phyloP scores from a whole-genome alignment of 1,140 invertebrate genomes.

The Dreissena polymorpha region DNA sequence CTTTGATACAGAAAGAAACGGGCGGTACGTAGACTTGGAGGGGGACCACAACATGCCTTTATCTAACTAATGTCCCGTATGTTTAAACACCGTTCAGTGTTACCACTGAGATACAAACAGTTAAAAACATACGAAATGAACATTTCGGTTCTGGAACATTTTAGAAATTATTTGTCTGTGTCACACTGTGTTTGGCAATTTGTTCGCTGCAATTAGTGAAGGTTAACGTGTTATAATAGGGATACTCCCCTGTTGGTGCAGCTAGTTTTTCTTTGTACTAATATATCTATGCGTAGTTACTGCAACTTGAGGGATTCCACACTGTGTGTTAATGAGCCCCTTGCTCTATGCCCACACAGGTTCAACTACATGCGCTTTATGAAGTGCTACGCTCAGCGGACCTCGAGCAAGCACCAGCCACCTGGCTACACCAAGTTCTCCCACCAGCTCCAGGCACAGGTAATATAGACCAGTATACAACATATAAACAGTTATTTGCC shows the following conservation, averaged over 20 bases:
- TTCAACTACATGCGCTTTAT: constrained; percentile 53
- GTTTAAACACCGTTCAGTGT: neutral
- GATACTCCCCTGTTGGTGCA: too few relatives aligned
- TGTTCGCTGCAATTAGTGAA: too few relatives aligned
- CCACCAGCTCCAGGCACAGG: constrained; percentile 46
- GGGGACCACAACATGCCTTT: too few relatives aligned
- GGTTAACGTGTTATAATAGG: too few relatives aligned
- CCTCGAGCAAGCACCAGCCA: neutral
- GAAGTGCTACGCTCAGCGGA: constrained; percentile 51
- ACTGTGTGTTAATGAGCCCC: too few relatives aligned
- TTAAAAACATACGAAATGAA: neutral
- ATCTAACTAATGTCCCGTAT: neutral
- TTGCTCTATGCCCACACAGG: neutral
- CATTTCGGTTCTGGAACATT: neutral
- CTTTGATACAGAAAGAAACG: constrained; percentile 51
- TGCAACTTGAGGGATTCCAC: too few relatives aligned
- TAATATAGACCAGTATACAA: neutral
- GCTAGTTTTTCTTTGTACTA: too few relatives aligned
- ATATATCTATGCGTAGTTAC: too few relatives aligned
- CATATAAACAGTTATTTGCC: neutral
- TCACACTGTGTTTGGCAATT: too few relatives aligned
- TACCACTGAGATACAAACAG: neutral
- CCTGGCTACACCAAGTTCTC: constrained; percentile 46
- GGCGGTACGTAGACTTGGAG: constrained; percentile 31
- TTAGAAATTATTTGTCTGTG: too few relatives aligned